Conservation (phyloP, 2,113 vertebrate species). For the Pelobates fuscus region DNA sequence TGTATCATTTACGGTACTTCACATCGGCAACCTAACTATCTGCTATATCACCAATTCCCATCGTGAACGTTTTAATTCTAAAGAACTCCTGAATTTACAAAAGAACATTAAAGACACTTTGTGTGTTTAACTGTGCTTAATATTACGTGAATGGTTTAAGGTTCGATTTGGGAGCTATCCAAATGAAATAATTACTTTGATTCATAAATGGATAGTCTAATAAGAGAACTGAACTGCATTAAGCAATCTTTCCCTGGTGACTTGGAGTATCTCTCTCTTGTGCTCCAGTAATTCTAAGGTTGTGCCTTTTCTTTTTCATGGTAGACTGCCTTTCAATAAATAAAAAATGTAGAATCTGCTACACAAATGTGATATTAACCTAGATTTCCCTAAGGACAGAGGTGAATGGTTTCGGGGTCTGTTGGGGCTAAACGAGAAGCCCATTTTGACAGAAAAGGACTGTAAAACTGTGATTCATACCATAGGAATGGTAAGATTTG, state of each 20-base stretch:
- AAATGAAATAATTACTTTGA: slow-evolving; percentile 61
- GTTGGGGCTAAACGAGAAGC: slow-evolving; percentile 65
- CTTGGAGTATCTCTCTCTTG: slow-evolving; percentile 57
- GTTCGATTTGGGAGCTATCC: slow-evolving; percentile 40
- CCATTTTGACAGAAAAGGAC: slow-evolving; percentile 67
- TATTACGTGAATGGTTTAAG: slow-evolving; percentile 38
- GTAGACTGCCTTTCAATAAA: slow-evolving; percentile 81
- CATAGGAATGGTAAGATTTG: slow-evolving; percentile 49
- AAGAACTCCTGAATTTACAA: not conserved
- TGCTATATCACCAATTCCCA: slow-evolving; percentile 16
- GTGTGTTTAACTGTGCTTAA: slow-evolving; percentile 38
- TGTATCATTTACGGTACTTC: not conserved
- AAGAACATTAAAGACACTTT: slow-evolving; percentile 26
- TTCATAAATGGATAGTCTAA: slow-evolving; percentile 61
- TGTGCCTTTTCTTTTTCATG: slow-evolving; percentile 71
- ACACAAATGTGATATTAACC: slow-evolving; percentile 82
- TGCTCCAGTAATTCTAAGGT: slow-evolving; percentile 73
- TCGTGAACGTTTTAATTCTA: slow-evolving; percentile 3
- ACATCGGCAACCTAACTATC: not conserved
- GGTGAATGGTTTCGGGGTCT: slow-evolving; percentile 58
- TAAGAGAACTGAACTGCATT: slow-evolving; percentile 62
- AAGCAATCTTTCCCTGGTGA: slow-evolving; percentile 54
- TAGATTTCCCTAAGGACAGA: slow-evolving; percentile 69
- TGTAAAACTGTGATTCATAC: slow-evolving; percentile 51
- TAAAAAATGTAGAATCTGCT: slow-evolving; percentile 78